phyloP scores from a whole-genome alignment of 2,888 invertebrate species.

The Pristionchus exspectatus region DNA sequence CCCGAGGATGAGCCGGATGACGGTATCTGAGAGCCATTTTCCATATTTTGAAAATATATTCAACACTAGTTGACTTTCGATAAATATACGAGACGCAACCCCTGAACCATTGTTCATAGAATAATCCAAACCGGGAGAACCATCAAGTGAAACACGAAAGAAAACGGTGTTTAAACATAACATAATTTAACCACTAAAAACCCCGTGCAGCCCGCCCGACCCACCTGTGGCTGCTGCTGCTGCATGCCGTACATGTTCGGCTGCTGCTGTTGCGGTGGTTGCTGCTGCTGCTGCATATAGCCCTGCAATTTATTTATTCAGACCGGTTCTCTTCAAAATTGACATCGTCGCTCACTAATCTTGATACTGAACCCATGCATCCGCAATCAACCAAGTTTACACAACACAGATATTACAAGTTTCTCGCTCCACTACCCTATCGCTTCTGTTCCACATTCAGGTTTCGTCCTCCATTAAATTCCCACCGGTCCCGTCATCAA shows the following conservation, averaged over 20 bases:
- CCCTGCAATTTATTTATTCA: neutral
- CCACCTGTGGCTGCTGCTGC: constrained; percentile 36
- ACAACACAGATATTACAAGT: neutral
- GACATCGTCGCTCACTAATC: neutral
- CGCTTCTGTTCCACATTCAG: neutral
- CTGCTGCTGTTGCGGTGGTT: constrained; percentile 24
- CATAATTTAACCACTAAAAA: neutral
- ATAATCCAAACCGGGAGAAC: neutral
- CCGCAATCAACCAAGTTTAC: too few species aligned
- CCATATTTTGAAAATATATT: too few species aligned
- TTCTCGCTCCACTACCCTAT: neutral
- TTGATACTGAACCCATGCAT: too few species aligned
- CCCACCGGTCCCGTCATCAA: neutral
- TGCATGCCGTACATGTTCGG: constrained; percentile 50
- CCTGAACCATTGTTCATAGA: neutral
- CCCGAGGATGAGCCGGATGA: neutral
- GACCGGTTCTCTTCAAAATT: neutral
- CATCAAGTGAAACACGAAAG: neutral
- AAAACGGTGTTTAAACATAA: too few species aligned
- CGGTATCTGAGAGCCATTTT: neutral
- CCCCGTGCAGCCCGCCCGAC: neutral
- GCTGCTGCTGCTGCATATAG: constrained; percentile 19
- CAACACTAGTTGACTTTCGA: too few species aligned
- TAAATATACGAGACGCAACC: too few species aligned
- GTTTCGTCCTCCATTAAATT: neutral